A percentile compares a stretch with the other conserved stretches of the same genome.
Conservation (phyloP, 2,113 vertebrate genomes). For the Centrocercus urophasianus region DNA sequence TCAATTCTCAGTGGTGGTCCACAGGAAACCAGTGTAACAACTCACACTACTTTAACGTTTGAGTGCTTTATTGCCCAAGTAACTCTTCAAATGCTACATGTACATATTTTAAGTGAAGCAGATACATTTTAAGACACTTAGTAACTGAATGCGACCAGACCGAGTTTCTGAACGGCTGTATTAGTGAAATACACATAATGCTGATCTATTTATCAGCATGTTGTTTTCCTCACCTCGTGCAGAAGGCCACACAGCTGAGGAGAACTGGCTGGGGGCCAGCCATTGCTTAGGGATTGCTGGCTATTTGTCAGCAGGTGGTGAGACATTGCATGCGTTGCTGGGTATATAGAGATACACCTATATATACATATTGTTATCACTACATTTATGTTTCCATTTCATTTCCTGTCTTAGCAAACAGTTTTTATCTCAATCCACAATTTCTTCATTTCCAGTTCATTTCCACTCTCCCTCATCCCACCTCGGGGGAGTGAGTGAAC, state of each 20-base stretch:
- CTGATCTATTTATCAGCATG: neutral
- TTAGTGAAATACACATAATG: neutral
- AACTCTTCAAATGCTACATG: neutral
- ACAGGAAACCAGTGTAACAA: neutral
- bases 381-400: too few relatives aligned
- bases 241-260: too few relatives aligned
- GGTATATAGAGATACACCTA: too few relatives aligned
- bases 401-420: too few relatives aligned
- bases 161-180: neutral
- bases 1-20: neutral
- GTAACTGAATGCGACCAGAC: neutral
- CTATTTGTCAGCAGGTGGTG: too few relatives aligned
- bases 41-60: neutral
- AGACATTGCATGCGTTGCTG: too few relatives aligned
- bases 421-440: neutral
- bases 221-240: neutral
- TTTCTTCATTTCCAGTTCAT: neutral
- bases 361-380: too few relatives aligned
- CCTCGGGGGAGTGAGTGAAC: neutral
- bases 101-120: neutral
- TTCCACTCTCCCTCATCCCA: neutral
- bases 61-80: rapidly evolving
- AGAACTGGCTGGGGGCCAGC: too few relatives aligned
- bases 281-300: too few relatives aligned
- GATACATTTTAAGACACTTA: neutral